A percentile compares a stretch with the other conserved stretches of the same genome.
phyloP scores from a whole-genome alignment of 2,113 vertebrate genomes.

The Cyprinodon variegatus region DNA sequence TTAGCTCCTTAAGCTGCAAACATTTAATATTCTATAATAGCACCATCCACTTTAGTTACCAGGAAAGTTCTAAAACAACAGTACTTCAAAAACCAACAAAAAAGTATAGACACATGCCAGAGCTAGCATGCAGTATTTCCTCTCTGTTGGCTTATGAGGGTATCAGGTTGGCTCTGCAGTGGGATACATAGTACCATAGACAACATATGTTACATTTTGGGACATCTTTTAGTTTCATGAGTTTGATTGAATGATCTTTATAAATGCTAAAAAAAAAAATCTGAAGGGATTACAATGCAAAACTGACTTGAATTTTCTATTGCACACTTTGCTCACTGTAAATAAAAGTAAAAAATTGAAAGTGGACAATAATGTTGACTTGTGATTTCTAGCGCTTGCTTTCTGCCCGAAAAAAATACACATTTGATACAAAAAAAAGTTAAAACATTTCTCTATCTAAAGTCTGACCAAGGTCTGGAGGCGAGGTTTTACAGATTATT shows the following conservation, averaged over 20 bases:
- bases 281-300: background rate
- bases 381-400: background rate
- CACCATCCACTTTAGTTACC: too few species aligned
- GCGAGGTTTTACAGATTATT: background rate
- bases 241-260: background rate
- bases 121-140: background rate
- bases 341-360: background rate
- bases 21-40: too few species aligned
- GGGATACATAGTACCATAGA: background rate
- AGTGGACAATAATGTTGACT: background rate
- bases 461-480: too few species aligned
- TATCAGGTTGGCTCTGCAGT: too few species aligned
- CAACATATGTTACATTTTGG: background rate
- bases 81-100: too few species aligned
- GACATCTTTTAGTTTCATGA: background rate
- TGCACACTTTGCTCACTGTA: background rate
- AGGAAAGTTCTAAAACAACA: too few species aligned
- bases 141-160: background rate
- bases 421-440: too few species aligned
- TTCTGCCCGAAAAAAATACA: too few species aligned
- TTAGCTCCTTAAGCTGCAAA: too few species aligned
- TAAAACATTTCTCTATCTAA: too few species aligned
- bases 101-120: background rate
- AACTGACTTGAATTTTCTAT: background rate
- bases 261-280: background rate